Base-by-base conservation (phyloP, 2,797 vertebrate species). In the Helostoma temminkii region DNA sequence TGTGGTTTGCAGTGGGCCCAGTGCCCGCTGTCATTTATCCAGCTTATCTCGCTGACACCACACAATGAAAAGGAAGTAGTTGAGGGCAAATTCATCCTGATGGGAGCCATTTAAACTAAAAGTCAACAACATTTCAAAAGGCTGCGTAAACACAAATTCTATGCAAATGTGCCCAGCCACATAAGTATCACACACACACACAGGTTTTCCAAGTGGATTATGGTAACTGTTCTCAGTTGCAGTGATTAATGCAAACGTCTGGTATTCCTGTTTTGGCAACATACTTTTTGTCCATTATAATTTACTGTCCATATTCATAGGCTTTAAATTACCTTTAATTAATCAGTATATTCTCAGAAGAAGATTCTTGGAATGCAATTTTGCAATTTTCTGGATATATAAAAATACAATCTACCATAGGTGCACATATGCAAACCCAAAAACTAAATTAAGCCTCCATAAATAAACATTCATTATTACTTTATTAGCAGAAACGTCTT, bases 21-120 rank as follows among this genome's bases (percentile, higher is more conserved):
- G 14, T 7, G 47, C 66, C 66, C 1, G 2, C 32, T 39, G 52
- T 43, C 46, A 54, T 36, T 37, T 32, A 19, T 6, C 19, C 55
- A 2, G 56, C 58, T 75, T 76, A 79, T 83, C 78, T 68, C 22
- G 39, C 3, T 32, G 25, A 50, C 22, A 43, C 24, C 48, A 22
- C 4, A 64, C 30, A 74, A 56, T 67, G 49, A 71, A 69, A 62
- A 63, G 84, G 84, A 89, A 90, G 81, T 88, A 71, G 66, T 85
- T 83, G 74, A 80, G 56, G 34, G 46, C 34, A 63, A 71, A 57
- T 73, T 72, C 39, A 72, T 54, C 54, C 75, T 64, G 64, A 66
- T 59, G 26, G 56, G 56, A 52, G 57, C 43, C 66, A 47, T 77
- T 80, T 37, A 69, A 74, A 28, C 46, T 42, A 61, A 80, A 78